Evolutionary conservation across 2,888 invertebrate species (phyloP).

Genomic region (Nomada goodeniana): DNA sequence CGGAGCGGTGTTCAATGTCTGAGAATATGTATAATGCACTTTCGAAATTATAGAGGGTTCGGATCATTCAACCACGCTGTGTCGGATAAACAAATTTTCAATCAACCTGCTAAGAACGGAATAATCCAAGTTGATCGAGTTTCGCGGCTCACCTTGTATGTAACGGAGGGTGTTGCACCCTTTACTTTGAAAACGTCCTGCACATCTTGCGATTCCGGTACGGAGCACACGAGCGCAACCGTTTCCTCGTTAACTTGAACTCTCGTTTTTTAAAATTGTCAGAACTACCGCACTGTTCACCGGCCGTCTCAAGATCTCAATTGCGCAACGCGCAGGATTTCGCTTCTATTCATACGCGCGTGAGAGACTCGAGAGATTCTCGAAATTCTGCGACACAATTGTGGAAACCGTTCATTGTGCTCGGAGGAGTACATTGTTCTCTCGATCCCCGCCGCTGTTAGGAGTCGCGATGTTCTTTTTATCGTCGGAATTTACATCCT

Average conservation of each 20-base stretch:
- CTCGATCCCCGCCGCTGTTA: conserved; percentile 1
- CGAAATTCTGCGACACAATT: conserved; percentile 60
- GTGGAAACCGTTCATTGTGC: conserved; percentile 53
- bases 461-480: conserved; percentile 16
- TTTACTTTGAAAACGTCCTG: neutral
- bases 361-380: conserved; percentile 60
- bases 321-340: conserved; percentile 67
- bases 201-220: too few species aligned
- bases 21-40: too few species aligned
- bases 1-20: too few species aligned
- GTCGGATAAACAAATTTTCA: too few species aligned
- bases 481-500: conserved; percentile 7
- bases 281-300: neutral
- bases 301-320: conserved; percentile 13
- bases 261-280: conserved; percentile 60
- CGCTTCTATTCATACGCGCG: conserved; percentile 61
- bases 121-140: neutral
- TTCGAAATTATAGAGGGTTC: too few species aligned
- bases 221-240: conserved; percentile 27
- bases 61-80: too few species aligned
- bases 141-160: neutral
- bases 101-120: too few species aligned
- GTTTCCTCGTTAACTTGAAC: conserved; percentile 61
- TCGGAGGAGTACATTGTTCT: conserved; percentile 38
- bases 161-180: neutral